Evolutionary conservation across 2,797 vertebrate species (phyloP).

Genomic region (Tokudaia tokunoshimensis): DNA sequence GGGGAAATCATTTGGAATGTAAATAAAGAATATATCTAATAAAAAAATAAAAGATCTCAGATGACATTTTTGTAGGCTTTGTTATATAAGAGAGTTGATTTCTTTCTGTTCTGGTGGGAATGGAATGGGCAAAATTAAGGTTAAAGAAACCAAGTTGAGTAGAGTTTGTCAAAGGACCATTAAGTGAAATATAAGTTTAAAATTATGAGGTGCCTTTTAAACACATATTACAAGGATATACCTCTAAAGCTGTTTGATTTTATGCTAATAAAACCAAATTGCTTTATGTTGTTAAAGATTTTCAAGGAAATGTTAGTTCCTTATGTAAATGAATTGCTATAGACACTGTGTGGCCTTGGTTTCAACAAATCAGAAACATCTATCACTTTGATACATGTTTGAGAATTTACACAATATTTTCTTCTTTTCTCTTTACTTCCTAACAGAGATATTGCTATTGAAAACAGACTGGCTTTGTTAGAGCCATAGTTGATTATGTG

Average conservation of each 20-base stretch:
- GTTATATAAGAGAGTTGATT: constrained; percentile 47
- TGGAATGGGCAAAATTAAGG: not conserved
- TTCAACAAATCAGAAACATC: constrained; percentile 65
- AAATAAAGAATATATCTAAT: no score
- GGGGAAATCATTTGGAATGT: no score
- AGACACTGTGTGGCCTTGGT: constrained; percentile 69
- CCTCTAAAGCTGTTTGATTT: constrained; percentile 74
- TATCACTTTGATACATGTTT: constrained; percentile 64
- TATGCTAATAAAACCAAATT: constrained; percentile 70
- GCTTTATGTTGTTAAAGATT: constrained; percentile 71
- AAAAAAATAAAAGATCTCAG: constrained; percentile 29
- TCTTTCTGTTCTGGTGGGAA: not conserved
- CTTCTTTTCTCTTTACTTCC: constrained; percentile 76
- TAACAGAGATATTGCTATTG: constrained; percentile 62
- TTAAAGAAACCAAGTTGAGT: constrained; percentile 69
- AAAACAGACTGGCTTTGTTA: constrained; percentile 84
- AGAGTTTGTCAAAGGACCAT: constrained; percentile 61
- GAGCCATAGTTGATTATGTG: constrained; percentile 76
- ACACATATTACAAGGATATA: constrained; percentile 58
- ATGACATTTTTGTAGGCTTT: constrained; percentile 61
- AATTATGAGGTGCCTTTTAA: constrained; percentile 67
- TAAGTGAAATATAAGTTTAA: constrained; percentile 69
- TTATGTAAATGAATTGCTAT: constrained; percentile 65
- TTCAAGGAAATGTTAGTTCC: constrained; percentile 75
- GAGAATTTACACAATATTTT: constrained; percentile 80